Conservation (phyloP, 2,113 vertebrate species). For the Hyperoodon ampullatus region DNA sequence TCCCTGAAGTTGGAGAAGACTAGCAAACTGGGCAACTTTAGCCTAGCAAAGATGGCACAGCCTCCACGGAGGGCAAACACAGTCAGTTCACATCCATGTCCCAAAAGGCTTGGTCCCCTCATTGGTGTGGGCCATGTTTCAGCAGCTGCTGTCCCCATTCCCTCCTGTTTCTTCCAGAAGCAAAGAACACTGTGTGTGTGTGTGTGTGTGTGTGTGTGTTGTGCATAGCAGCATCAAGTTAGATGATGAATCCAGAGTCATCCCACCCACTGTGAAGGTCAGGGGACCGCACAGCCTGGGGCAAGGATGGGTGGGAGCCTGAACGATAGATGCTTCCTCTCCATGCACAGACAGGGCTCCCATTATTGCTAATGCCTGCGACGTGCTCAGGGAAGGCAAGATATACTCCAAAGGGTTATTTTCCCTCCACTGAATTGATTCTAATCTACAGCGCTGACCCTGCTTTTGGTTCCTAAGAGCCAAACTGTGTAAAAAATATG, state of each 20-base stretch:
- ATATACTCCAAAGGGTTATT: slow-evolving; percentile 60
- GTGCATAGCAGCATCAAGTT: not conserved
- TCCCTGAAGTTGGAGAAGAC: not conserved
- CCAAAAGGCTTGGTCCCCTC: not conserved
- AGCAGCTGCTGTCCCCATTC: not conserved
- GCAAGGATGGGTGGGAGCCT: not conserved
- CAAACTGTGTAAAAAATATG: slow-evolving; percentile 59
- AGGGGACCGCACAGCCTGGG: not conserved
- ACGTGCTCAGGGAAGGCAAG: slow-evolving; percentile 70
- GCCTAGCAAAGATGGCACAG: not conserved
- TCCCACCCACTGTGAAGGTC: slow-evolving; percentile 43
- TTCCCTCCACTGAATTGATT: slow-evolving; percentile 73
- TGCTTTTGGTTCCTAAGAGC: slow-evolving; percentile 49
- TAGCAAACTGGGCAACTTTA: not conserved
- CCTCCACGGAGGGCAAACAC: rapidly evolving
- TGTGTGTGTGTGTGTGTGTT: not conserved
- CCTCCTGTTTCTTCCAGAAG: not conserved
- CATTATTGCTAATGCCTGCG: slow-evolving; percentile 75
- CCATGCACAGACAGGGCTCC: slow-evolving; percentile 69
- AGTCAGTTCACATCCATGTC: not conserved
- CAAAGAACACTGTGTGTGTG: not conserved
- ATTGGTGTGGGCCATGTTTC: not conserved
- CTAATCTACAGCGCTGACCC: slow-evolving; percentile 66
- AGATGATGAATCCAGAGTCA: not conserved
- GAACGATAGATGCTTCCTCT: slow-evolving; percentile 47